Evolutionary conservation across 1,140 invertebrate species (phyloP).

Genomic region (Lerema accius): DNA sequence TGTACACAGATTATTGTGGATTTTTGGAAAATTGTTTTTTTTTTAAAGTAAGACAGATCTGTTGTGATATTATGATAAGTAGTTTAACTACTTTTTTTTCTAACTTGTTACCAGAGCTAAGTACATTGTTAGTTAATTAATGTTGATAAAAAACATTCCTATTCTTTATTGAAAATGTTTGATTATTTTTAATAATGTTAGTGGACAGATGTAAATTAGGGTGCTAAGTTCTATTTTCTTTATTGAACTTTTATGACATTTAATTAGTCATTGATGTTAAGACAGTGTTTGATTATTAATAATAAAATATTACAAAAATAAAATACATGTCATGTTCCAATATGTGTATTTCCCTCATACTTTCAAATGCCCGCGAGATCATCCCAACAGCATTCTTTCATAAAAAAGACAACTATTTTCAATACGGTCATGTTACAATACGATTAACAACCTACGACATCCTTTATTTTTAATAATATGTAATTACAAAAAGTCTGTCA

Average conservation of each 20-base stretch:
- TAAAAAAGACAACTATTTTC: conserved; percentile 72
- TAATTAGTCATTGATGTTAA: neutral
- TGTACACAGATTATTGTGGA: no score
- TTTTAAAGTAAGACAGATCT: no score
- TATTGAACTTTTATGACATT: neutral
- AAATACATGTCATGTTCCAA: conserved; percentile 62
- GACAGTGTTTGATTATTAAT: neutral
- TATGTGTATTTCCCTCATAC: conserved; percentile 76
- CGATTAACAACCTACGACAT: conserved; percentile 56
- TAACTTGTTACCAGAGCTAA: no score
- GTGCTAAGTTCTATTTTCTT: no score
- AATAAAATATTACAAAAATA: conserved; percentile 17
- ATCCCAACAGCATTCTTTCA: conserved; percentile 68
- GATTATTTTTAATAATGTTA: no score
- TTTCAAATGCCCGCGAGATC: conserved; percentile 74
- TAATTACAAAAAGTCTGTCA: conserved; percentile 81
- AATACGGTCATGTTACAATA: conserved; percentile 58
- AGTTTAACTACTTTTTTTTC: no score
- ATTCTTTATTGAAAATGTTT: no score
- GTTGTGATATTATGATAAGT: no score
- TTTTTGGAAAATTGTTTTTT: no score
- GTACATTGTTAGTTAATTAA: no score
- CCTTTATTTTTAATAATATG: conserved; percentile 63
- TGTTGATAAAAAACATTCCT: no score
- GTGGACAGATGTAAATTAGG: no score